phyloP scores from a whole-genome alignment of 2,888 invertebrate genomes.

The Drosophila prostipennis region DNA sequence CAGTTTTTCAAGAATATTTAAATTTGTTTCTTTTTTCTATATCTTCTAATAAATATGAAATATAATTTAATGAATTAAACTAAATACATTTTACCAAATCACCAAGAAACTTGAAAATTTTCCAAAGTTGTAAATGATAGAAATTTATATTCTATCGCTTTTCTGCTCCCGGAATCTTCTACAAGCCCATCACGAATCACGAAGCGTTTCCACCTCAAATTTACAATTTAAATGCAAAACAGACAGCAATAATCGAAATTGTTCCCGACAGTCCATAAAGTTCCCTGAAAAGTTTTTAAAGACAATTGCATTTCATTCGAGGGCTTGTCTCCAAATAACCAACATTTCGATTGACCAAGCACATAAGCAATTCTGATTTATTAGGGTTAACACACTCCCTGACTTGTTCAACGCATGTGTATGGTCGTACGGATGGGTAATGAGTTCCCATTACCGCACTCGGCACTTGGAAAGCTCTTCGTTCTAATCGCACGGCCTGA shows the following conservation, averaged over 20 bases:
- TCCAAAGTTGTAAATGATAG: too few relatives aligned
- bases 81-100: neutral
- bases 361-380: conserved; percentile 28
- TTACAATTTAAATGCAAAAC: conserved; percentile 33
- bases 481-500: conserved; percentile 23
- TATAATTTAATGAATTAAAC: too few relatives aligned
- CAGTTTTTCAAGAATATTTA: too few relatives aligned
- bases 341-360: neutral
- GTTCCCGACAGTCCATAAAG: conserved; percentile 25
- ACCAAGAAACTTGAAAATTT: too few relatives aligned
- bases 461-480: conserved; percentile 2
- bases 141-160: neutral
- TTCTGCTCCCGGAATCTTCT: neutral
- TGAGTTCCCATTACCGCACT: conserved; percentile 20
- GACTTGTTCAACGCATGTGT: conserved; percentile 11
- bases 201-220: conserved; percentile 4
- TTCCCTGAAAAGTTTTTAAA: conserved; percentile 18
- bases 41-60: too few relatives aligned
- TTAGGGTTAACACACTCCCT: conserved; percentile 23
- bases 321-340: conserved; percentile 25
- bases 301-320: conserved; percentile 29
- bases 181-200: conserved; percentile 1
- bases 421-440: conserved; percentile 4
- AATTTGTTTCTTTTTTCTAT: too few relatives aligned
- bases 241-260: conserved; percentile 13